Evolutionary conservation across 1,140 invertebrate species (phyloP), one percentile per base, ranked within the genome.

Genomic region (Atopsyche davidsoni): DNA sequence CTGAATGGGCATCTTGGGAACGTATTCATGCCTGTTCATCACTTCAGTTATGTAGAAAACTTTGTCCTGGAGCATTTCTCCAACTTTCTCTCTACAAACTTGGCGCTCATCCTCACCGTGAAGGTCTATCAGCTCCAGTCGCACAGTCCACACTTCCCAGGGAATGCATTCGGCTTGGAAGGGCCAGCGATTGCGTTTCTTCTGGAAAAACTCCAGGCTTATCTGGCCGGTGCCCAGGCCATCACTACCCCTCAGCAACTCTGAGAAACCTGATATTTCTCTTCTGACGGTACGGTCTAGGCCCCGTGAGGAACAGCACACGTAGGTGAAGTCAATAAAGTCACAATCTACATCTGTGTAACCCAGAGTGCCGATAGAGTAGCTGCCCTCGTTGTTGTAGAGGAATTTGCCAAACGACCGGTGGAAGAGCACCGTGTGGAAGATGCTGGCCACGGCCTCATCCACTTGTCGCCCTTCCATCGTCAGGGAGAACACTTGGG

Each of bases 91-190:
- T 43, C 91, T 78, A 57, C 83, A 89, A 51, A 86, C 77, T 67
- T 92, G 89, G 53, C 92, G 75, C 60, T 96, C 92, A 65, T 91
- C 86, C 65, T 96, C 92, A 63, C 82, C 92, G 46, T 83, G 80
- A 21, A 93, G 72, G 57, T 87, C 85, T 11, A 93, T 85, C 7
- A 96, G 74, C 64, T 96, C 90, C 22, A 96, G 75, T 53, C 89
- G 83, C 1, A 98, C 79, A 16, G 91, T 96, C 95, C 94, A 98
- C 10, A 97, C 89, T 66, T 98, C 95, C 95, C 95, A 98, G 0
- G 94, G 91, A 61, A 93, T 90, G 62, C 85, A 89, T 63, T 96
- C 92, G 4, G 83, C 75, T 46, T 85, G 80, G 61, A 96, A 92
- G 4, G 85, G 82, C 91, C 92, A 96, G 38, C 86, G 80, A 39